Conservation (phyloP, 2,113 vertebrate species). For the Eleginops maclovinus region DNA sequence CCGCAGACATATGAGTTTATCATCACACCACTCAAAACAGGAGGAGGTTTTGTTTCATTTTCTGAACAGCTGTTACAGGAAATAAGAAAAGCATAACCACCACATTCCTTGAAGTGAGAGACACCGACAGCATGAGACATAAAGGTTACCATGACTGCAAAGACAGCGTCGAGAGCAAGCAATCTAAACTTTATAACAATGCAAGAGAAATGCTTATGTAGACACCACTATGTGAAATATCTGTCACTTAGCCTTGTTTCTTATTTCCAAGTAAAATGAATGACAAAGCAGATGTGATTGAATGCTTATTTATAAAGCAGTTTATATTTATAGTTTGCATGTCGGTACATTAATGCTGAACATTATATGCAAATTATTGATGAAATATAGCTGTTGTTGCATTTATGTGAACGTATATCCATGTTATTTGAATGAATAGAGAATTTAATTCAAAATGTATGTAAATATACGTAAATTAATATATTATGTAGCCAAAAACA, state of each 20-base stretch:
- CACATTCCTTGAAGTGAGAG: not conserved
- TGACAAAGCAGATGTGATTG: not conserved
- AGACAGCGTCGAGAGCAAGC: not conserved
- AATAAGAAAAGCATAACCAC: not conserved
- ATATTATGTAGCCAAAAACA: not conserved
- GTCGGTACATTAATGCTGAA: too few relatives aligned
- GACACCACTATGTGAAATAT: not conserved
- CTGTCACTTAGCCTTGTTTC: not conserved
- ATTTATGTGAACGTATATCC: not conserved
- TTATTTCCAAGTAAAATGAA: not conserved
- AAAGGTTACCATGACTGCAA: constrained; percentile 1
- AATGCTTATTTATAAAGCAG: not conserved
- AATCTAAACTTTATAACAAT: not conserved
- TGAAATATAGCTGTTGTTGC: not conserved
- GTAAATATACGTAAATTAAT: not conserved
- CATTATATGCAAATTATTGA: not conserved
- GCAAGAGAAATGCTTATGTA: too few relatives aligned
- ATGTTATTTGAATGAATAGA: not conserved
- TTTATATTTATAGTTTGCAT: too few relatives aligned
- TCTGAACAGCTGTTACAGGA: not conserved
- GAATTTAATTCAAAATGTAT: not conserved
- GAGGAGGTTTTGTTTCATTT: not conserved
- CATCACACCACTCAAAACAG: not conserved
- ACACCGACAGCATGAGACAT: not conserved
- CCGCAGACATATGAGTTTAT: not conserved